A percentile compares a stretch with the other conserved stretches of the same genome.
Evolutionary conservation across 1,140 invertebrate species (phyloP).

Genomic region (Lasioglossum albipes): DNA sequence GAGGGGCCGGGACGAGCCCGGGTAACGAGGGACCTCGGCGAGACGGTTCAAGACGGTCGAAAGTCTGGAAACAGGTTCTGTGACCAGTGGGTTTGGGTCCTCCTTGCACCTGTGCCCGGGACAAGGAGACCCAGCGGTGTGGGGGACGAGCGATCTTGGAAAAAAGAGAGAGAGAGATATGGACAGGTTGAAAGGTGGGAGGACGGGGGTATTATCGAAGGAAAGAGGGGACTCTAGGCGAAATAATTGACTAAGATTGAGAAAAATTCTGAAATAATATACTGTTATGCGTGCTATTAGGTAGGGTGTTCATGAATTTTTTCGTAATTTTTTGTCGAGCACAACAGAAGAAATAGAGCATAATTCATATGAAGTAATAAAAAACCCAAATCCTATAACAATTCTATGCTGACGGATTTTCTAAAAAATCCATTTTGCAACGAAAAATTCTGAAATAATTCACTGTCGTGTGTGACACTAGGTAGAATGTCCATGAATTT

Average conservation of each 20-base stretch:
- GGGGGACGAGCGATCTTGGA: conserved; percentile 33
- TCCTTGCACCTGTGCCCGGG: conserved; percentile 63
- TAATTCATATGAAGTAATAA: too few species aligned
- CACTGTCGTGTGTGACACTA: too few species aligned
- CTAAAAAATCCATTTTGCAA: too few species aligned
- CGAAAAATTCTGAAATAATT: too few species aligned
- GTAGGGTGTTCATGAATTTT: too few species aligned
- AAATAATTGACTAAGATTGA: not conserved
- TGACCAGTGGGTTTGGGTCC: conserved; percentile 18
- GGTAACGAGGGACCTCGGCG: conserved; percentile 52
- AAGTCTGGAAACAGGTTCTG: conserved; percentile 64
- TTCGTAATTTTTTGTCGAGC: too few species aligned
- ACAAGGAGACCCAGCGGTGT: conserved; percentile 47
- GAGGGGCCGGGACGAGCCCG: conserved; percentile 22
- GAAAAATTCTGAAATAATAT: too few species aligned
- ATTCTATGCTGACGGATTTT: too few species aligned
- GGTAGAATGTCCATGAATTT: too few species aligned
- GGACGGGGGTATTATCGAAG: not conserved
- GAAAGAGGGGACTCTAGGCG: conserved; percentile 37
- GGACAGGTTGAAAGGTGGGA: not conserved
- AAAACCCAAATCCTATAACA: too few species aligned
- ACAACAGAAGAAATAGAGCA: too few species aligned
- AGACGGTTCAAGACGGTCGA: conserved; percentile 40
- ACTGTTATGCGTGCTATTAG: too few species aligned
- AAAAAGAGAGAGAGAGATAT: not conserved